Evolutionary conservation across 1,140 invertebrate genomes (phyloP).

Genomic region (Heliconius congener): DNA sequence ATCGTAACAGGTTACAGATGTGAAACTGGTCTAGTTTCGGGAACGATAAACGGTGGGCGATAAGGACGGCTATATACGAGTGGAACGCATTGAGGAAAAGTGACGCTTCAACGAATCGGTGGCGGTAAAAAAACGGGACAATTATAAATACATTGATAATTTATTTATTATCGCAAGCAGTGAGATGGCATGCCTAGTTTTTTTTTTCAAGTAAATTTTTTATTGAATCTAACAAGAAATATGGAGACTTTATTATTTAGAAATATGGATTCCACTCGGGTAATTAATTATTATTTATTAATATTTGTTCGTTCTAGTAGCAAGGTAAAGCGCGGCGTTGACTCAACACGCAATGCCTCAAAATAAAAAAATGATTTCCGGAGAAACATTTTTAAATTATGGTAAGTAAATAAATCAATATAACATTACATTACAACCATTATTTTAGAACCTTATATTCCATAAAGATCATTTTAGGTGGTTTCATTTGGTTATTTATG

Average conservation of each 20-base stretch:
- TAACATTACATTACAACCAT: background rate
- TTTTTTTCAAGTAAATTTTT: background rate
- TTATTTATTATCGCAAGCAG: slow-evolving; percentile 31
- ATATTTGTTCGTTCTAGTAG: too few relatives aligned
- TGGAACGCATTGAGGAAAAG: slow-evolving; percentile 50
- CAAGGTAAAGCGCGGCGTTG: too few relatives aligned
- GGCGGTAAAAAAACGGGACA: slow-evolving; percentile 20
- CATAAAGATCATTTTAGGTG: background rate
- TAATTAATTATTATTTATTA: too few relatives aligned
- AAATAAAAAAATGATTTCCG: background rate
- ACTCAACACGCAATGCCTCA: too few relatives aligned
- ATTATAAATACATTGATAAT: slow-evolving; percentile 26
- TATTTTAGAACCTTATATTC: too few relatives aligned
- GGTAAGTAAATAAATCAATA: background rate
- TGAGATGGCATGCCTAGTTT: slow-evolving; percentile 19
- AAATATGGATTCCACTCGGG: too few relatives aligned
- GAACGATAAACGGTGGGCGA: slow-evolving; percentile 27
- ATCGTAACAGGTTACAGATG: slow-evolving; percentile 31
- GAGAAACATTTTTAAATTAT: background rate
- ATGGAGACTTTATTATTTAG: background rate
- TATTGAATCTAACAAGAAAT: background rate
- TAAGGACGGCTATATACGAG: slow-evolving; percentile 39
- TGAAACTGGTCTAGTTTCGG: slow-evolving; percentile 33
- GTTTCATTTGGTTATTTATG: too few relatives aligned
- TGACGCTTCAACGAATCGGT: slow-evolving; percentile 21